Conservation (phyloP, 2,113 vertebrate species). For the Myotis yumanensis region DNA sequence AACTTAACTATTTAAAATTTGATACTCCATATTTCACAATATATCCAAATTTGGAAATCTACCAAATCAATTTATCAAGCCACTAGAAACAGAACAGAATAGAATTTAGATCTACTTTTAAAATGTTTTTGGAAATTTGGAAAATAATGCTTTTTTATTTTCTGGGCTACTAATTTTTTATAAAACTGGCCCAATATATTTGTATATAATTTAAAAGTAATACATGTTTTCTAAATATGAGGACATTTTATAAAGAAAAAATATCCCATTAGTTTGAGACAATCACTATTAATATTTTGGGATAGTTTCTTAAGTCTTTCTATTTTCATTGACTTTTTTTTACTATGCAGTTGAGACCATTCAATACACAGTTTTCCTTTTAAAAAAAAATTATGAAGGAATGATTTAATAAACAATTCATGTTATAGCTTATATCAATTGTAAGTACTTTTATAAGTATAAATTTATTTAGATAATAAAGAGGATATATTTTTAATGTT, state of each 20-base stretch:
- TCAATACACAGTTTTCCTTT: not conserved
- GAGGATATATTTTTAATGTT: too few species aligned
- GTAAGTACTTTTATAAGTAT: too few species aligned
- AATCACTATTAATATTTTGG: slow-evolving; percentile 31
- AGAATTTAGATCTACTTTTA: not conserved
- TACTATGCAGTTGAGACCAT: not conserved
- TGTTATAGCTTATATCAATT: too few species aligned
- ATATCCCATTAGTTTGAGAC: not conserved
- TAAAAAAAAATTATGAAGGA: not conserved
- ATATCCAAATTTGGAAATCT: not conserved
- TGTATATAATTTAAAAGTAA: slow-evolving; percentile 47
- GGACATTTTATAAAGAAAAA: slow-evolving; percentile 37
- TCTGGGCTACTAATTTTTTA: slow-evolving; percentile 6
- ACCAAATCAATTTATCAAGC: not conserved
- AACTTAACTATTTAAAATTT: slow-evolving; percentile 20
- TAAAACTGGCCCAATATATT: not conserved
- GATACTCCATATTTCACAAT: not conserved
- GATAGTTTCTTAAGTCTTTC: not conserved
- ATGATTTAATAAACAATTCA: too few species aligned
- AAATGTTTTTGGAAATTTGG: not conserved
- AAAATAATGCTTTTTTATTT: slow-evolving; percentile 26
- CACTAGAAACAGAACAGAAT: not conserved
- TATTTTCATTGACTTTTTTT: not conserved
- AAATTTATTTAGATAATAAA: too few species aligned
- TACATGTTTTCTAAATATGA: not conserved